These are phyloP conservation scores for Triplophysa dalaica DNA, from an alignment of 2,113 vertebrate species.

Conservation along the genomic window DNA sequence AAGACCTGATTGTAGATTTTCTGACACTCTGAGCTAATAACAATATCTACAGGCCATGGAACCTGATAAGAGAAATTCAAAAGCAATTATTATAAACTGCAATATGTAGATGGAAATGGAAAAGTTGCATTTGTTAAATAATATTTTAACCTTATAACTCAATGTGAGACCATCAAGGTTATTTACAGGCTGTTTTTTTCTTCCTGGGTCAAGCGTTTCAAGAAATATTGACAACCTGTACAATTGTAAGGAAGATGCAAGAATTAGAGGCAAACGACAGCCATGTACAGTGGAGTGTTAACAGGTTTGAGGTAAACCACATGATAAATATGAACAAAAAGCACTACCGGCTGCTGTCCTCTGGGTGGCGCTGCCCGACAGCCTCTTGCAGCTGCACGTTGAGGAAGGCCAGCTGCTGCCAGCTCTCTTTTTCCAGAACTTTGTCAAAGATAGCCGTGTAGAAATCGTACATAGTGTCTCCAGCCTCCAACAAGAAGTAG, in stretches of 20 bases:
- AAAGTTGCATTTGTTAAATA: neutral
- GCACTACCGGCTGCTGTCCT: constrained; percentile 89
- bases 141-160: constrained; percentile 83
- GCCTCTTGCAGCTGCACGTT: constrained; percentile 94
- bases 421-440: constrained; percentile 92
- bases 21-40: constrained; percentile 97
- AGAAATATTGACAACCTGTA: constrained; percentile 87
- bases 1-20: constrained; percentile 99
- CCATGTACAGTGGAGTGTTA: neutral
- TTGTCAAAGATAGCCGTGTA: constrained; percentile 98
- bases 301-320: neutral
- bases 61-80: constrained; percentile 73
- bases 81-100: neutral
- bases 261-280: neutral
- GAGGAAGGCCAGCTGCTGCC: constrained; percentile 93
- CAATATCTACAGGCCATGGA: constrained; percentile 98
- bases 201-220: constrained; percentile 84
- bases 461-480: constrained; percentile 99
- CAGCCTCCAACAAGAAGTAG: constrained; percentile 97
- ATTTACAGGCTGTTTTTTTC: constrained; percentile 94
- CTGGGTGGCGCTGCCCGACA: constrained; percentile 89
- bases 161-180: constrained; percentile 91
- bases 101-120: neutral
- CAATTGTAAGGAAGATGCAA: neutral
- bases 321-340: neutral